Evolutionary conservation across 2,113 vertebrate species (phyloP).

Genomic region (Hypocryptadius cinnamomeus): DNA sequence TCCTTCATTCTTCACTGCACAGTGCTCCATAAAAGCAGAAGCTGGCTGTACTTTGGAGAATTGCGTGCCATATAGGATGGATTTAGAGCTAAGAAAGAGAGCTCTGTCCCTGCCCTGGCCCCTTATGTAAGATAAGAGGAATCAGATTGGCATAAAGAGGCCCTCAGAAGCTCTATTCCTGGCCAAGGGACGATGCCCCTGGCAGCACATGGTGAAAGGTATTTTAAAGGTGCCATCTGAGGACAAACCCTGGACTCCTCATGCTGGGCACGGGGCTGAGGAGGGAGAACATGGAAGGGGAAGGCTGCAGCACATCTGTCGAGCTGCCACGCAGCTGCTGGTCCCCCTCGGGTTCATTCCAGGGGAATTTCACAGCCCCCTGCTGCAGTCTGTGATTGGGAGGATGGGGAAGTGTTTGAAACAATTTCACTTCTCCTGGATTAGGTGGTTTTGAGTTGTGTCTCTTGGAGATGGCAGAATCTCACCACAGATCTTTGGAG

Average conservation of each 20-base stretch:
- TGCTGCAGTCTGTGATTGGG: neutral
- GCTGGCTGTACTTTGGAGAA: slow-evolving; percentile 41
- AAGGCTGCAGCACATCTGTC: neutral
- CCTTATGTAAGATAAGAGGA: slow-evolving; percentile 35
- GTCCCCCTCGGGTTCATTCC: neutral
- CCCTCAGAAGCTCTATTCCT: slow-evolving; percentile 29
- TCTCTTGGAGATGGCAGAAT: neutral
- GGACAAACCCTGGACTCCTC: neutral
- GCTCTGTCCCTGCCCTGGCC: slow-evolving; percentile 8
- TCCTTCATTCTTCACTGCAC: slow-evolving; percentile 27
- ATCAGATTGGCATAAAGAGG: slow-evolving; percentile 49
- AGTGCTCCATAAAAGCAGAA: slow-evolving; percentile 38
- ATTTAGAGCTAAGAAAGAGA: neutral
- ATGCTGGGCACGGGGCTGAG: neutral
- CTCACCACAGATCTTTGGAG: neutral
- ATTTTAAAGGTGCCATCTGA: neutral
- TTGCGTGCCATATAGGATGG: slow-evolving; percentile 36
- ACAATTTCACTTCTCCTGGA: neutral
- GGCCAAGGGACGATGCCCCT: neutral
- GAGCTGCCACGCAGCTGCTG: fast-evolving
- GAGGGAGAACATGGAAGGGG: fast-evolving
- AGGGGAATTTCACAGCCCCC: neutral
- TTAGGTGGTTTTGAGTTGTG: neutral
- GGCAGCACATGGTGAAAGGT: neutral
- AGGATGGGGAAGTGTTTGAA: neutral